Evolutionary conservation across 2,797 vertebrate species (phyloP).

Genomic region (Falco concolor): DNA sequence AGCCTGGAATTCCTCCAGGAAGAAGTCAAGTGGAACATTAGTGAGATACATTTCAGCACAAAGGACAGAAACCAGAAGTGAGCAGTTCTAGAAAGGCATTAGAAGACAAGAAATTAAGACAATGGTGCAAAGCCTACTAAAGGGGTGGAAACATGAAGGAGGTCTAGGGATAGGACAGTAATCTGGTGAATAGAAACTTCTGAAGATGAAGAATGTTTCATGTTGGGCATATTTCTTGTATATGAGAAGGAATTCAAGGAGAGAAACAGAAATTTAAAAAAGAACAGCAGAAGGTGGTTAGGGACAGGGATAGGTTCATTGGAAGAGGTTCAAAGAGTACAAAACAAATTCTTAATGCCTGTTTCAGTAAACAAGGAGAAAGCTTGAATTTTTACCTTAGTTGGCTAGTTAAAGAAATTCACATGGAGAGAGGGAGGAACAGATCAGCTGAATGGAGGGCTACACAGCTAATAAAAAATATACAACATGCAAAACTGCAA

Average conservation of each 20-base stretch:
- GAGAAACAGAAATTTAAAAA: not conserved
- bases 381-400: not conserved
- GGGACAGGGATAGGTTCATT: not conserved
- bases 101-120: not conserved
- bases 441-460: not conserved
- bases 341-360: not conserved
- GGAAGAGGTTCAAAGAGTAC: not conserved
- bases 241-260: not conserved
- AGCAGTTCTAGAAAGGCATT: conserved; percentile 4
- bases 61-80: conserved; percentile 39
- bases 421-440: not conserved
- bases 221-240: not conserved
- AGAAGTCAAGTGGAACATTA: conserved; percentile 40
- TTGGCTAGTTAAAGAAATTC: not conserved
- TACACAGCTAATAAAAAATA: not conserved
- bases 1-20: conserved; percentile 55
- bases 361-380: not conserved
- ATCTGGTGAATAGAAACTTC: not conserved
- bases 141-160: not conserved
- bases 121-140: not conserved
- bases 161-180: not conserved
- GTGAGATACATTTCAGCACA: conserved; percentile 11
- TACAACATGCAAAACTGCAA: not conserved
- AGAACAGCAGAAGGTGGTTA: not conserved
- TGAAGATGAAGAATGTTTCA: not conserved